phyloP scores from a whole-genome alignment of 2,888 invertebrate species.

The Pachymerium ferrugineum region DNA sequence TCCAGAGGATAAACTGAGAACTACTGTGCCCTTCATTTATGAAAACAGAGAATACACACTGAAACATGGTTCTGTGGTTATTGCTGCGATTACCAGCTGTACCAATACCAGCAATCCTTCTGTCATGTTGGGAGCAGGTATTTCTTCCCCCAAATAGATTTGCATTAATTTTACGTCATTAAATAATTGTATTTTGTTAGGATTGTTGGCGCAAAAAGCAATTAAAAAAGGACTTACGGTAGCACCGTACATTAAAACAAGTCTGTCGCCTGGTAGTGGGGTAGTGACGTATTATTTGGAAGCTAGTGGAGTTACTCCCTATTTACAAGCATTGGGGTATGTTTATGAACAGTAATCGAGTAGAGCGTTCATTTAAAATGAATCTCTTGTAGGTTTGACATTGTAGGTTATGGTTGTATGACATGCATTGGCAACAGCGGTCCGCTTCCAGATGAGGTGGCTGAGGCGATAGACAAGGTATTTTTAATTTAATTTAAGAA shows the following conservation, averaged over 20 bases:
- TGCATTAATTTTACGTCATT: neutral
- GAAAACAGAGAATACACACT: slow-evolving; percentile 74
- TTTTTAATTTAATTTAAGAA: slow-evolving; percentile 26
- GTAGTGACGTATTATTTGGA: slow-evolving; percentile 85
- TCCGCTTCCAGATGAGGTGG: slow-evolving; percentile 84
- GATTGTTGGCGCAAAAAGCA: slow-evolving; percentile 86
- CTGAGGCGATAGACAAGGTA: slow-evolving; percentile 82
- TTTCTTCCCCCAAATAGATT: neutral
- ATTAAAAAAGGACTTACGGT: slow-evolving; percentile 83
- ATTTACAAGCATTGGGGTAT: slow-evolving; percentile 71
- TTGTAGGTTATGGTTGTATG: slow-evolving; percentile 99
- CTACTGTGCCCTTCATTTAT: slow-evolving; percentile 67
- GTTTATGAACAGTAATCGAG: slow-evolving; percentile 34
- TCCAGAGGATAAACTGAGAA: slow-evolving; percentile 57
- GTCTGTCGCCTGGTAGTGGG: slow-evolving; percentile 90
- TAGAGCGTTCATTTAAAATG: neutral
- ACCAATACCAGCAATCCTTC: slow-evolving; percentile 98
- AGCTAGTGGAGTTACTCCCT: slow-evolving; percentile 88
- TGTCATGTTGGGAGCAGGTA: slow-evolving; percentile 94
- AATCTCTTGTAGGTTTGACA: slow-evolving; percentile 60
- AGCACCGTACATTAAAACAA: slow-evolving; percentile 92
- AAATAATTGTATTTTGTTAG: slow-evolving; percentile 47
- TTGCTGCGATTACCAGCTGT: slow-evolving; percentile 96
- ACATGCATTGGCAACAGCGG: slow-evolving; percentile 99
- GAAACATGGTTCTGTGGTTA: slow-evolving; percentile 86